Percentiles rank a stretch among this genome's conserved stretches.
These are phyloP conservation scores for Cheilosia vulpina DNA, from an alignment of 2,888 invertebrate species.

Conservation along the genomic window DNA sequence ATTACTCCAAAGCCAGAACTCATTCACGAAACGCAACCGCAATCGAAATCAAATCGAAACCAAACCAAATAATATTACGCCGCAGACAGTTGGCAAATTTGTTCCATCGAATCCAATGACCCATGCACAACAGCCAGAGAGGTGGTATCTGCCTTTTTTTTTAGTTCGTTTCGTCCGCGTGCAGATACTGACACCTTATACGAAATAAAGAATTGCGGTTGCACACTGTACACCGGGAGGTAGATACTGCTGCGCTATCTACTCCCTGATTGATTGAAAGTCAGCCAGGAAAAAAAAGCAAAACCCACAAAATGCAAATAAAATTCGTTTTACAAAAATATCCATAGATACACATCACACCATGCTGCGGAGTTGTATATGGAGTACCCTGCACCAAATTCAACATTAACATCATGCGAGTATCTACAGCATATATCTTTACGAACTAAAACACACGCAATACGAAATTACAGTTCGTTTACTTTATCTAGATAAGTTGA, in stretches of 20 bases:
- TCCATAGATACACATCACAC: slow-evolving; percentile 61
- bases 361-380: slow-evolving; percentile 4
- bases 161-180: background rate
- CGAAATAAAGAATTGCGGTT: slow-evolving; percentile 69
- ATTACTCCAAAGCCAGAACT: background rate
- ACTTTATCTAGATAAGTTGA: slow-evolving; percentile 70
- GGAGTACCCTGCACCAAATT: slow-evolving; percentile 32
- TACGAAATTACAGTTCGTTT: slow-evolving; percentile 57
- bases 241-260: slow-evolving; percentile 12
- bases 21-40: background rate
- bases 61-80: slow-evolving; percentile 67
- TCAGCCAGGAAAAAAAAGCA: background rate
- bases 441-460: slow-evolving; percentile 69
- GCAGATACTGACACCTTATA: slow-evolving; percentile 67
- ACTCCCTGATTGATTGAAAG: slow-evolving; percentile 69
- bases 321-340: slow-evolving; percentile 58
- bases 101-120: slow-evolving; percentile 62
- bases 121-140: slow-evolving; percentile 51
- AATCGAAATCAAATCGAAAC: slow-evolving; percentile 72
- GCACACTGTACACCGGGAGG: slow-evolving; percentile 7
- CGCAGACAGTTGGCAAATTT: slow-evolving; percentile 73
- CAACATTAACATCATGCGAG: background rate
- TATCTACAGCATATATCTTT: slow-evolving; percentile 63
- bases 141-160: slow-evolving; percentile 9
- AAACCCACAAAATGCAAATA: slow-evolving; percentile 35